Conservation (phyloP, 53 echinoderm and acorn worm species). For the Arbacia lixula region DNA sequence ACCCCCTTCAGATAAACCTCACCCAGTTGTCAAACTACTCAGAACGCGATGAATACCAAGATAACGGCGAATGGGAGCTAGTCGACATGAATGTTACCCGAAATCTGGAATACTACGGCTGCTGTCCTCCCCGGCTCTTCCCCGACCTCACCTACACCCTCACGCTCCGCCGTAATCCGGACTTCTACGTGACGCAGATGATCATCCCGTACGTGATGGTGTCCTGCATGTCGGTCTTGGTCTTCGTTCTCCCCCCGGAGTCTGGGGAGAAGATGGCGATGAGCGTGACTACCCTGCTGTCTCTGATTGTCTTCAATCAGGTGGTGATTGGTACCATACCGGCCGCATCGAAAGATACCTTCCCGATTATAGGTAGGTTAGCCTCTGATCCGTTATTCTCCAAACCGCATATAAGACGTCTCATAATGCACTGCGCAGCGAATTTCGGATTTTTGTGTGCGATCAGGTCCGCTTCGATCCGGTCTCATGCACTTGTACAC, state of each 20-base stretch:
- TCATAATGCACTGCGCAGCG: too few relatives aligned
- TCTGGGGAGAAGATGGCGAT: slow-evolving; percentile 92
- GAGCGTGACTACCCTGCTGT: slow-evolving; percentile 90
- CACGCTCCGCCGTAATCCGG: slow-evolving; percentile 70
- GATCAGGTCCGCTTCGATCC: too few relatives aligned
- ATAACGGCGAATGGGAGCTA: slow-evolving; percentile 7
- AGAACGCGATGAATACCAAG: background rate
- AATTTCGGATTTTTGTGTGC: too few relatives aligned
- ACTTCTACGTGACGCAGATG: slow-evolving; percentile 87
- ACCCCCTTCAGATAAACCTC: background rate
- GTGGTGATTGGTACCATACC: slow-evolving; percentile 82
- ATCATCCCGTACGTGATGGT: slow-evolving; percentile 84
- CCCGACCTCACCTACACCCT: slow-evolving; percentile 57
- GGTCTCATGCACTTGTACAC: too few relatives aligned
- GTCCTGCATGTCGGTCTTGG: slow-evolving; percentile 75
- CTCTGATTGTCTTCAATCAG: slow-evolving; percentile 90
- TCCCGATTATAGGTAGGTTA: slow-evolving; percentile 86
- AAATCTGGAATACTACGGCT: background rate
- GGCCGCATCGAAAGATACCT: slow-evolving; percentile 82
- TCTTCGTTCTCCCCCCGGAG: slow-evolving; percentile 86
- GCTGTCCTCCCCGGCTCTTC: background rate
- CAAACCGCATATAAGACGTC: too few relatives aligned
- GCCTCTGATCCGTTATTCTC: too few relatives aligned
- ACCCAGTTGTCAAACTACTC: background rate
- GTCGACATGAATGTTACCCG: background rate